phyloP scores from a whole-genome alignment of 1,140 invertebrate genomes.

The Carcinoscorpius rotundicauda region DNA sequence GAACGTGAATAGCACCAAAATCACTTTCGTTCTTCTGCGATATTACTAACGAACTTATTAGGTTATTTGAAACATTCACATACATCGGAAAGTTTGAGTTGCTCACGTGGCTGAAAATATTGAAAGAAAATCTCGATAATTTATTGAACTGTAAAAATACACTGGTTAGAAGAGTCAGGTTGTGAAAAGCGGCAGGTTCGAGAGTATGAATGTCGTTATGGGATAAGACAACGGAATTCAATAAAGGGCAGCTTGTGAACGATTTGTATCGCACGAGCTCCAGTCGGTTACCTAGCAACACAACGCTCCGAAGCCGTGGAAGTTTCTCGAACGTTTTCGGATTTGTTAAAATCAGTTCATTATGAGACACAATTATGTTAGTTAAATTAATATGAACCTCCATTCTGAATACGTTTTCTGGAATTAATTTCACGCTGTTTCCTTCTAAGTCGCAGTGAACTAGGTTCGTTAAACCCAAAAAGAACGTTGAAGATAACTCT shows the following conservation, averaged over 20 bases:
- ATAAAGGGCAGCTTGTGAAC: conserved; percentile 51
- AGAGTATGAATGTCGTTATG: conserved; percentile 27
- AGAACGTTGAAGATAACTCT: conserved; percentile 44
- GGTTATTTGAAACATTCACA: conserved; percentile 14
- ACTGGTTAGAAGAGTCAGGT: conserved; percentile 51
- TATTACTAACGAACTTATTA: conserved; percentile 4
- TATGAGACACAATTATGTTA: conserved; percentile 62
- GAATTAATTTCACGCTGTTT: conserved; percentile 54
- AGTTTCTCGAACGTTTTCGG: conserved; percentile 50
- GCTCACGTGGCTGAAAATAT: conserved; percentile 44
- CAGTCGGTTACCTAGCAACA: conserved; percentile 57
- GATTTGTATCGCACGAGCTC: conserved; percentile 40
- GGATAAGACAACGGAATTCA: conserved; percentile 54
- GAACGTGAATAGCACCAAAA: conserved; percentile 8
- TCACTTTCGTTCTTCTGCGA: neutral
- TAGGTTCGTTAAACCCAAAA: conserved; percentile 54
- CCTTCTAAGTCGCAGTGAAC: conserved; percentile 76
- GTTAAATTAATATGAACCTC: conserved; percentile 55
- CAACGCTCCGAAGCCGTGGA: conserved; percentile 50
- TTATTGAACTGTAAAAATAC: conserved; percentile 60
- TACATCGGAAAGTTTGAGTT: conserved; percentile 12
- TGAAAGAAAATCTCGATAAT: conserved; percentile 56
- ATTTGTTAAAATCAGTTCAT: conserved; percentile 47
- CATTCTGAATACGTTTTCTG: conserved; percentile 49
- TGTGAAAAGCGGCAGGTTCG: conserved; percentile 45